Base-by-base conservation (phyloP, 2,797 vertebrate genomes). In the Artibeus jamaicensis region DNA sequence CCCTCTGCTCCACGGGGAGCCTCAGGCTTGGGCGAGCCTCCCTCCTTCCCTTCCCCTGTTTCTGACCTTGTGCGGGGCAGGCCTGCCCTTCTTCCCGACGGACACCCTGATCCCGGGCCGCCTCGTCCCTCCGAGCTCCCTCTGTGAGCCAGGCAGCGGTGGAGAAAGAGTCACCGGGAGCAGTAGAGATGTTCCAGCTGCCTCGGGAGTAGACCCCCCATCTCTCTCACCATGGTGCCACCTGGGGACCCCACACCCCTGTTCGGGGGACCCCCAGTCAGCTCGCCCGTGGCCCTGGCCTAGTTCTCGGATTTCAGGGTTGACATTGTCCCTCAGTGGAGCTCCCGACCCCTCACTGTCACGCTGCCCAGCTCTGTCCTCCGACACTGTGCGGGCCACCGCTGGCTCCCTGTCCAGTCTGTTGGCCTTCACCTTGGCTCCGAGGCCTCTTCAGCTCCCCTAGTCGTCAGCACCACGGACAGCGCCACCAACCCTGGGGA, bases 1-100 rank as follows among this genome's bases (percentile, higher is more conserved):
- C 10, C 4, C 26, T 3, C 10, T 18, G 34, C 34, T 22, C 39
- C 6, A 0, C 0, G 4, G 6, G 18, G 26, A 12, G 5, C 37
- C 1, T 9, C 34, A 44, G 67, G 39, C 15, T 1, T 34, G n/a
- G 76, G 0, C 3, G 9, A 12, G 16, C 3, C 44, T 34, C 8
- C 74, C n/a, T 15, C 15, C 7, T 0, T 15, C 10, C 48, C 81
- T 70, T 82, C 68, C 76, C 67, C 3, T 2, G 44, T 21, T 26
- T 4, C 48, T n/a, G 50, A 22, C 92, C 53, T 78, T 37, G 10
- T 5, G 10, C 44, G 0, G 50, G 11, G 48, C 7, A 22, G 19
- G 3, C 34, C 1, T 2, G 12, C 5, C 12, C 42, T 42, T 42
- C 21, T 57, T 71, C 55, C 55, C 22, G 2, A 3, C 11, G 9